phyloP scores from a whole-genome alignment of 2,888 invertebrate species.

The Eumerus sabulonum region DNA sequence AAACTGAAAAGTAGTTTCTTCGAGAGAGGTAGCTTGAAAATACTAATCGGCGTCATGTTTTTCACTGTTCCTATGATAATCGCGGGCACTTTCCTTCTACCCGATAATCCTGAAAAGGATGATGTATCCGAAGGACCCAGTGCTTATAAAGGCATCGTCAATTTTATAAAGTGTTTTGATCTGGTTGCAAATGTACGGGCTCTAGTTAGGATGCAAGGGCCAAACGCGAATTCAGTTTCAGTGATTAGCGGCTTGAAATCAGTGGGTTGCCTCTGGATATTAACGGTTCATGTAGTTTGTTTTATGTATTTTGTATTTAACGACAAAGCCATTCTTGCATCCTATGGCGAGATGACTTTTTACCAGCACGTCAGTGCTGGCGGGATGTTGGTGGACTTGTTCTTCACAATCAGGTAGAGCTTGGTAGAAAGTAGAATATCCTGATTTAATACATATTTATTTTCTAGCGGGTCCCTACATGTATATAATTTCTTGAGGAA shows the following conservation, averaged over 20 bases:
- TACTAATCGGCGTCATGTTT: constrained; percentile 72
- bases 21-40: constrained; percentile 74
- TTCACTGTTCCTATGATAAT: constrained; percentile 73
- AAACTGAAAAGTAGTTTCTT: constrained; percentile 75
- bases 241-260: constrained; percentile 78
- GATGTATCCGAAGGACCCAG: not conserved
- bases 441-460: too few relatives aligned
- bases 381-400: constrained; percentile 78
- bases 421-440: too few relatives aligned
- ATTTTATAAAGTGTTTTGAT: constrained; percentile 76
- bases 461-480: constrained; percentile 76
- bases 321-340: constrained; percentile 76
- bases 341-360: constrained; percentile 76
- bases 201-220: constrained; percentile 73
- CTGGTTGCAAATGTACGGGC: constrained; percentile 73
- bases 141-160: not conserved
- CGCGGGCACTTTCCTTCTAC: constrained; percentile 52
- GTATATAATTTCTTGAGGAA: constrained; percentile 77
- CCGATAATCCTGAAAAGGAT: too few relatives aligned
- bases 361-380: constrained; percentile 78
- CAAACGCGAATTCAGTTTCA: constrained; percentile 74
- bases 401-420: constrained; percentile 77
- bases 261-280: constrained; percentile 77
- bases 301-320: constrained; percentile 78
- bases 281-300: constrained; percentile 78